Evolutionary conservation across 1,140 invertebrate species (phyloP).

Genomic region (Pseudomyrmex sp.): DNA sequence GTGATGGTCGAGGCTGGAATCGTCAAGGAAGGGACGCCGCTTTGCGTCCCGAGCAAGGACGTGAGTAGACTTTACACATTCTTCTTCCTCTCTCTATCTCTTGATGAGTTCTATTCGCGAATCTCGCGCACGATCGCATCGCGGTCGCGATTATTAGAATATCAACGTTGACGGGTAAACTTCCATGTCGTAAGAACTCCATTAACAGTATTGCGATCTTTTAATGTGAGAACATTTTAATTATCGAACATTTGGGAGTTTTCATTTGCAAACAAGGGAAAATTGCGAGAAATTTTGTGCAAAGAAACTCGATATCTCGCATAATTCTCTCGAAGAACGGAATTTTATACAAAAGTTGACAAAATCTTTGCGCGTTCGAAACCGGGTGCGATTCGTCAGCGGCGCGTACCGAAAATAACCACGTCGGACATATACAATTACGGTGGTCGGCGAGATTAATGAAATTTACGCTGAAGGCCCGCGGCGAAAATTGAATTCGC

Average conservation of each 20-base stretch:
- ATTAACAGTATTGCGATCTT: background rate
- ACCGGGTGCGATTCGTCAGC: conserved; percentile 15
- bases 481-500: conserved; percentile 37
- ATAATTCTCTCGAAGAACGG: background rate
- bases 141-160: conserved; percentile 25
- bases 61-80: conserved; percentile 86
- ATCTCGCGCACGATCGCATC: conserved; percentile 19
- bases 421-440: conserved; percentile 4
- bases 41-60: conserved; percentile 98
- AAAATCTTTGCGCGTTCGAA: background rate
- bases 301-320: background rate
- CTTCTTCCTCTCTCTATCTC: conserved; percentile 50
- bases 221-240: too few species aligned
- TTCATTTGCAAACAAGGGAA: background rate
- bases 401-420: conserved; percentile 23
- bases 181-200: background rate
- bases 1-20: conserved; percentile 98
- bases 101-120: conserved; percentile 28
- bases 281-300: background rate
- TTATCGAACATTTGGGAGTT: too few species aligned
- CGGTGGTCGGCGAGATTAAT: conserved; percentile 29
- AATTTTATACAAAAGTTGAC: background rate
- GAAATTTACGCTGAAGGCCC: conserved; percentile 30
- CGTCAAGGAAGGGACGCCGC: conserved; percentile 97
- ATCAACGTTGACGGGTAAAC: background rate